These are phyloP conservation scores for Tragopan temminckii DNA, from an alignment of 2,797 vertebrate genomes.

Conservation along the genomic window DNA sequence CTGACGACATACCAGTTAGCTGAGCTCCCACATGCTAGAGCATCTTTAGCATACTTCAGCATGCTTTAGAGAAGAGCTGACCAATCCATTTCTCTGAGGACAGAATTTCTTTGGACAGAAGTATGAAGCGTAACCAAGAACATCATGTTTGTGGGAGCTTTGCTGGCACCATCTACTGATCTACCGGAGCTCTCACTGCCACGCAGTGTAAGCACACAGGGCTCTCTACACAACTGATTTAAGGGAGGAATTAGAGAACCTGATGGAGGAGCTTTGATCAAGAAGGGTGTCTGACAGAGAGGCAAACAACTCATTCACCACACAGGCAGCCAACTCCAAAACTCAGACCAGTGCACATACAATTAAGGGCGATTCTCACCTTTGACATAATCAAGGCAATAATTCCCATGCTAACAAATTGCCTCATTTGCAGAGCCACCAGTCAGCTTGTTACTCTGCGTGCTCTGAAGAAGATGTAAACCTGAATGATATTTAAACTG, in stretches of 20 bases:
- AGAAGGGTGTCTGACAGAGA: background rate
- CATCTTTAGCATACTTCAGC: background rate
- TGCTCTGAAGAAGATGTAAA: slow-evolving; percentile 22
- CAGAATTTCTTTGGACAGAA: background rate
- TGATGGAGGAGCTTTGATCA: background rate
- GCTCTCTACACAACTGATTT: background rate
- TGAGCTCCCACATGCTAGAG: background rate
- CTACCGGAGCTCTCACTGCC: background rate
- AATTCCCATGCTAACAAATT: background rate
- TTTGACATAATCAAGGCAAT: background rate
- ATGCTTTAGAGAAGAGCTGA: background rate
- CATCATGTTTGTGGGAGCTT: background rate
- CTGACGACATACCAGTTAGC: background rate
- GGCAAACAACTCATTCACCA: background rate
- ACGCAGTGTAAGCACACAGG: accelerated
- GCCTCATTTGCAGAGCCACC: background rate
- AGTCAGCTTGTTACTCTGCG: background rate
- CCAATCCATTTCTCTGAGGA: background rate
- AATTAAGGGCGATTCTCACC: background rate
- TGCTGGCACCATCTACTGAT: background rate
- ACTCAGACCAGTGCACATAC: accelerated
- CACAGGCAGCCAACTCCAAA: background rate
- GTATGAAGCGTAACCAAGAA: background rate
- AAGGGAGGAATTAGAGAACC: background rate
- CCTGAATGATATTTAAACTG: slow-evolving; percentile 47